A percentile compares a stretch with the other conserved stretches of the same genome.
Evolutionary conservation across 2,797 vertebrate species (phyloP).

Genomic region (Sebastes itinus): DNA sequence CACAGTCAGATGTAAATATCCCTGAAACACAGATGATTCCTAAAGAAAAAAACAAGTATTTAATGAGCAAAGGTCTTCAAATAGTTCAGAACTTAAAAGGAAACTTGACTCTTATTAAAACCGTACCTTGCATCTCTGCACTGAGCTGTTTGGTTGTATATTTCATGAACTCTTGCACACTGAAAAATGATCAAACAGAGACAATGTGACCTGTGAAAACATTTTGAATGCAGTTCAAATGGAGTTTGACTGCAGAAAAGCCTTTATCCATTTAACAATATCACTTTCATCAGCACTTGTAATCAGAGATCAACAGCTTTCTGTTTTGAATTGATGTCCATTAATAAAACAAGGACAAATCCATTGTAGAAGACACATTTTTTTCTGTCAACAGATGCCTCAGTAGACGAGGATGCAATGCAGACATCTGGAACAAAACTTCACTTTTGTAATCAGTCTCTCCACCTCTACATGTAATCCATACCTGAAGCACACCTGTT

Average conservation of each 20-base stretch:
- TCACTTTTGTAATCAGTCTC: neutral
- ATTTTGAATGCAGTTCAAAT: neutral
- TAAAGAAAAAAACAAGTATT: neutral
- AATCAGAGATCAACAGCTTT: neutral
- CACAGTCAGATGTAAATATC: neutral
- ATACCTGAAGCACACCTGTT: neutral
- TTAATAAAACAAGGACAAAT: neutral
- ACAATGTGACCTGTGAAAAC: neutral
- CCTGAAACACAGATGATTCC: neutral
- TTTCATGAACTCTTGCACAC: neutral
- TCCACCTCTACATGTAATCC: neutral
- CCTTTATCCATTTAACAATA: neutral
- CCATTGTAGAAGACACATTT: neutral
- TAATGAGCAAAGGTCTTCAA: neutral
- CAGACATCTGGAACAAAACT: neutral
- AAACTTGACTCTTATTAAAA: neutral
- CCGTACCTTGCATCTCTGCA: neutral
- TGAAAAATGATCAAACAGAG: neutral
- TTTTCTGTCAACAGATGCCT: neutral
- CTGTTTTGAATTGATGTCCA: neutral
- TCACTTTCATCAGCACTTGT: neutral
- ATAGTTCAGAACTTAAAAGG: neutral
- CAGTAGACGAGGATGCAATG: neutral
- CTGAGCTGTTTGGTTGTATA: neutral
- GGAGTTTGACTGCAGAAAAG: neutral